Base-by-base conservation (phyloP, 2,888 invertebrate genomes). In the Apantesis nais region DNA sequence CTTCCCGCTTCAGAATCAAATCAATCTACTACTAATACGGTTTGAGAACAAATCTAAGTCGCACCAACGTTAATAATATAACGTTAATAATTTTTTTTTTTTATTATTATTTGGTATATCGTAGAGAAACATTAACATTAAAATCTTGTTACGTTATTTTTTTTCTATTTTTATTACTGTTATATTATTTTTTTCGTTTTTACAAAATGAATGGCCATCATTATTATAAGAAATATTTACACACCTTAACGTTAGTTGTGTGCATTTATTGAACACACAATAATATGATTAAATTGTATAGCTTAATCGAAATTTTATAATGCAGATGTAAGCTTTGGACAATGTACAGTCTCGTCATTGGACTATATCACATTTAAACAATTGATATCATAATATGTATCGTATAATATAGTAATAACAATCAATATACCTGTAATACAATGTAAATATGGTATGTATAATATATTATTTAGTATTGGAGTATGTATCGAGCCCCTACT, bases 91-190 rank as follows among this genome's bases (percentile, higher is more conserved):
- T 73, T 73, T n/a, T n/a, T n/a, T n/a, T n/a, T n/a, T n/a, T n/a
- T n/a, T n/a, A n/a, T n/a, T n/a, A n/a, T n/a, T n/a, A n/a, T n/a
- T n/a, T n/a, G n/a, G n/a, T n/a, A n/a, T n/a, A n/a, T n/a, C n/a
- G n/a, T n/a, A n/a, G n/a, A n/a, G 29, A 65, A 74, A 77, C 76
- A 78, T 76, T 73, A 77, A 41, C 62, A 66, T 58, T 63, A 63
- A 67, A 71, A 60, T 58, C 0, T 16, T 62, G 41, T 64, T 60
- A 48, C 64, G 29, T 60, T 44, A 37, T 60, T 48, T 61, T 37
- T 65, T 19, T 0, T 22, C 29, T 37, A 29, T 58, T 44, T 52
- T 52, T 60, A 0, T 52, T 37, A 2, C 16, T 31, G 52, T 44
- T 66, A 25, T 44, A 2, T 41, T 14, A 41, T 9, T 44, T 65